A percentile compares a stretch with the other conserved stretches of the same genome.
Evolutionary conservation across 2,797 vertebrate species (phyloP).

Genomic region (Parauchenoglanis ngamensis): DNA sequence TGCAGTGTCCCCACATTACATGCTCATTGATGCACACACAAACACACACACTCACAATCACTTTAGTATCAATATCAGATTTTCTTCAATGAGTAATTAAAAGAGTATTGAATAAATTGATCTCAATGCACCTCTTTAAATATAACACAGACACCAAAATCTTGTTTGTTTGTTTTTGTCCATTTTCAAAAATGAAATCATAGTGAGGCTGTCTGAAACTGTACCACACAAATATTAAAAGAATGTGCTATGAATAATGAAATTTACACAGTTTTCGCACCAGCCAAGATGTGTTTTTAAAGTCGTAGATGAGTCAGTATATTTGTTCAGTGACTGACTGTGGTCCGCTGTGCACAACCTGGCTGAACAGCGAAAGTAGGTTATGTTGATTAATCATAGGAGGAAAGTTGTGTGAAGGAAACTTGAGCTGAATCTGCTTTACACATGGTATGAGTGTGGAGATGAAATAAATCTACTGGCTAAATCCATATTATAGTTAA

Average conservation of each 20-base stretch:
- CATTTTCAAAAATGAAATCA: not conserved
- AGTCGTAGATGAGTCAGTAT: not conserved
- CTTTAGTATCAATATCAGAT: not conserved
- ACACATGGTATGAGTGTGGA: not conserved
- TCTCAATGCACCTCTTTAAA: not conserved
- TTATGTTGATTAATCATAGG: not conserved
- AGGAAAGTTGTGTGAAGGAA: constrained; percentile 1
- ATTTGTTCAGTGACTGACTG: not conserved
- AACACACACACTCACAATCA: not conserved
- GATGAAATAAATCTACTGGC: not conserved
- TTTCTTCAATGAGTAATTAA: not conserved
- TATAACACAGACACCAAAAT: not conserved
- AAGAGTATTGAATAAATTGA: not conserved
- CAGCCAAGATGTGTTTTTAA: not conserved
- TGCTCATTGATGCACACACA: not conserved
- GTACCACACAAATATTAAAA: not conserved
- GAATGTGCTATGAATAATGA: not conserved
- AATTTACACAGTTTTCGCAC: not conserved
- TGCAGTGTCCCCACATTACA: not conserved
- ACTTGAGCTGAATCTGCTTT: not conserved
- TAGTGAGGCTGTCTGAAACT: not conserved
- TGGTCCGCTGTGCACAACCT: not conserved
- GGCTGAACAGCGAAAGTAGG: not conserved
- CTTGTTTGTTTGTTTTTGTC: not conserved
- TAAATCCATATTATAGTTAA: not conserved